Conservation (phyloP, 1,140 invertebrate species). For the Globodera rostochiensis region DNA sequence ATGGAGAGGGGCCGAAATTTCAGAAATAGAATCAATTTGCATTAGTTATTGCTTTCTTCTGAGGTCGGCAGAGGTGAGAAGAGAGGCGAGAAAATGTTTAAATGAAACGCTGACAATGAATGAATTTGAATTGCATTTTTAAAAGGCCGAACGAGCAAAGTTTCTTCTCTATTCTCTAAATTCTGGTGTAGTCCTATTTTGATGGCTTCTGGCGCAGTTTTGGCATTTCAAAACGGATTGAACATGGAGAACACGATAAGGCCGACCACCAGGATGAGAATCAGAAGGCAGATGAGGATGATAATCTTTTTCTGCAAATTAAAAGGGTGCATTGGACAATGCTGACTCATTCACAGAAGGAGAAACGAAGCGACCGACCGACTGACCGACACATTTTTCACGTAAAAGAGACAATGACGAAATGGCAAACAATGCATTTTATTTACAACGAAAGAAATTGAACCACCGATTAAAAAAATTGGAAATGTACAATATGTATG, state of each 20-base stretch:
- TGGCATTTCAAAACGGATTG: constrained; percentile 53
- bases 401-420: background rate
- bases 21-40: background rate
- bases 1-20: background rate
- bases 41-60: too few species aligned
- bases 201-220: background rate
- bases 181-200: background rate
- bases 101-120: background rate
- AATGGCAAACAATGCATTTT: background rate
- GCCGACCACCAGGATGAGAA: constrained; percentile 82
- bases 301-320: constrained; percentile 94
- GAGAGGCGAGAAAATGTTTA: background rate
- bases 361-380: background rate
- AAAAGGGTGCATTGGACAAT: background rate
- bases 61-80: too few species aligned
- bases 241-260: constrained; percentile 59
- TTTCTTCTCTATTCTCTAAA: too few species aligned
- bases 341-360: background rate
- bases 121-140: too few species aligned
- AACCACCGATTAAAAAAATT: too few species aligned
- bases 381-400: background rate
- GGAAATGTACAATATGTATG: background rate
- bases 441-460: background rate
- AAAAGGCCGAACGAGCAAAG: too few species aligned
- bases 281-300: constrained; percentile 91